These are phyloP conservation scores for Tyto alba DNA, from an alignment of 2,113 vertebrate genomes.

Conservation along the genomic window DNA sequence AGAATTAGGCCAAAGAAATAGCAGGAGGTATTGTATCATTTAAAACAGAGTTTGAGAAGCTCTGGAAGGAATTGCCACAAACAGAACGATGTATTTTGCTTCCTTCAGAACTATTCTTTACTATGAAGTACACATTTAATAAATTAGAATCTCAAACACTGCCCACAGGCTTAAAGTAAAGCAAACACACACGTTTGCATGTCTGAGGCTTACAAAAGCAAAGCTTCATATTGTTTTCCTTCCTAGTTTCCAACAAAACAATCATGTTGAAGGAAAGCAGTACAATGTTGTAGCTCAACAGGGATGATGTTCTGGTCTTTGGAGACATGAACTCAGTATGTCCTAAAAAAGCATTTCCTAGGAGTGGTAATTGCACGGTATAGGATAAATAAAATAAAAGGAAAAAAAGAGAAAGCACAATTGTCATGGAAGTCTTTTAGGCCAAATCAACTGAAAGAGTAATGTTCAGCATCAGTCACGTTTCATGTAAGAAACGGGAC, in stretches of 20 bases:
- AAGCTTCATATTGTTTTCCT: neutral
- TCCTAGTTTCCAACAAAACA: neutral
- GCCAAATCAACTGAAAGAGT: neutral
- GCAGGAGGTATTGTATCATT: neutral
- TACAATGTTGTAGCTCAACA: neutral
- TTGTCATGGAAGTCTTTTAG: neutral
- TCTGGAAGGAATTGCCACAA: neutral
- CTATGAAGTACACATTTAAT: neutral
- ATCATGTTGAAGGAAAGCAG: neutral
- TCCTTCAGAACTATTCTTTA: neutral
- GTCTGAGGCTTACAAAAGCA: neutral
- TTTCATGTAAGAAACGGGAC: neutral
- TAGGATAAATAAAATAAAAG: neutral
- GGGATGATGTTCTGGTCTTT: neutral
- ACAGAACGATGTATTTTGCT: neutral
- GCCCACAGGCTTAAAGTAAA: neutral
- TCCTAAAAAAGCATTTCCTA: neutral
- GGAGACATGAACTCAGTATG: neutral
- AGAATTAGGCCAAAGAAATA: neutral
- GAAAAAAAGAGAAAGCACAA: neutral
- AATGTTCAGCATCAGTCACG: neutral
- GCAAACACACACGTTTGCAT: neutral
- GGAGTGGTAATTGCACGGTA: neutral
- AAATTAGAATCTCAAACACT: neutral
- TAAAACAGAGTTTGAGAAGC: neutral